These are phyloP conservation scores for Polylopha cassiicola DNA, from an alignment of 2,888 invertebrate species.

Conservation along the genomic window DNA sequence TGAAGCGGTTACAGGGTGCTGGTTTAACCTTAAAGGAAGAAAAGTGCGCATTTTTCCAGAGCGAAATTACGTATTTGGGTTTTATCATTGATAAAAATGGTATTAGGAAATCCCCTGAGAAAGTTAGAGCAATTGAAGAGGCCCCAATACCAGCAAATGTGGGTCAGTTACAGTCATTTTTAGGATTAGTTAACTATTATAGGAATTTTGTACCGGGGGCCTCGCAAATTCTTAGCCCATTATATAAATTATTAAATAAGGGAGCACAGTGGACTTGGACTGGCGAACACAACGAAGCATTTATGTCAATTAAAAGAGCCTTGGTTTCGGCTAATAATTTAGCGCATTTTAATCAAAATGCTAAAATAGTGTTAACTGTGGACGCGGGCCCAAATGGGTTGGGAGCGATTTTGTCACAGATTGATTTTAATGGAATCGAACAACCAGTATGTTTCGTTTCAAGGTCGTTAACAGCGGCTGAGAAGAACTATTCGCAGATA, in stretches of 20 bases:
- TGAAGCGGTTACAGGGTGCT: slow-evolving; percentile 21
- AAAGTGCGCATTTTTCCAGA: slow-evolving; percentile 25
- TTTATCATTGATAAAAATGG: slow-evolving; percentile 21
- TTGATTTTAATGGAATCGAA: slow-evolving; percentile 11
- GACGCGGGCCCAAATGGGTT: slow-evolving; percentile 19
- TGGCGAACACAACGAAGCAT: background rate
- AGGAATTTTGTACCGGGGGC: background rate
- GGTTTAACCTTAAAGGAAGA: slow-evolving; percentile 22
- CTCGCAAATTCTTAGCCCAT: background rate
- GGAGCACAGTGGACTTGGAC: background rate
- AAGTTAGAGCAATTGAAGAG: slow-evolving; percentile 14
- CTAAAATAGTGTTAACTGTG: slow-evolving; percentile 17
- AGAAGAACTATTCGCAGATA: background rate
- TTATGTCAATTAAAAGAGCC: slow-evolving; percentile 13
- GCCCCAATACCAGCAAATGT: background rate
- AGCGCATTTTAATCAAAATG: slow-evolving; percentile 4
- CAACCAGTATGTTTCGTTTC: too few species aligned
- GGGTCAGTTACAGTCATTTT: too few species aligned
- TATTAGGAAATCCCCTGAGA: too few species aligned
- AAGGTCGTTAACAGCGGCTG: too few species aligned
- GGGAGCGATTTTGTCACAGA: slow-evolving; percentile 20
- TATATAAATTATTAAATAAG: background rate
- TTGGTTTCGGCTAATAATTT: slow-evolving; percentile 12
- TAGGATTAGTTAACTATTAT: slow-evolving; percentile 2
- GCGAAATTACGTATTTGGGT: slow-evolving; percentile 21